These are phyloP conservation scores for Drosophila diplacantha DNA, from an alignment of 2,888 invertebrate species.

Conservation along the genomic window DNA sequence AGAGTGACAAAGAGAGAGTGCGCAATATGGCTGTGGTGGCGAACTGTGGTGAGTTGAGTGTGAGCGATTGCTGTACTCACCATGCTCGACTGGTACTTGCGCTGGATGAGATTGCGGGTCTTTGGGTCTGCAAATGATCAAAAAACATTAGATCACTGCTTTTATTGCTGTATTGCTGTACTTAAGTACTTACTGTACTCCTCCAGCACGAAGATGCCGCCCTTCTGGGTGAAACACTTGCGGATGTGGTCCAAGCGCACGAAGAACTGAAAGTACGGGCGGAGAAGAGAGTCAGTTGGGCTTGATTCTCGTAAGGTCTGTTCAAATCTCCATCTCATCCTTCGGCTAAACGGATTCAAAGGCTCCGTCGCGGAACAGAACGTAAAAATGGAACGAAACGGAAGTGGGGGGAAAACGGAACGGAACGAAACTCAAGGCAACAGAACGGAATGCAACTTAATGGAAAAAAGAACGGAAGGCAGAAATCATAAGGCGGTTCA, in stretches of 20 bases:
- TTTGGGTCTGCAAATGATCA: conserved; percentile 91
- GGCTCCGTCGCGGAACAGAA: conserved; percentile 33
- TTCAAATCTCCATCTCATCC: conserved; percentile 6
- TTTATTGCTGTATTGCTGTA: too few species aligned
- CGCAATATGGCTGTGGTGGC: conserved; percentile 23
- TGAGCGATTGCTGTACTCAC: conserved; percentile 81
- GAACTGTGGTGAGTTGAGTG: conserved; percentile 16
- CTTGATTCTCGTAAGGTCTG: conserved; percentile 1
- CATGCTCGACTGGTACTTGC: conserved; percentile 99
- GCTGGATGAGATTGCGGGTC: conserved; percentile 95
- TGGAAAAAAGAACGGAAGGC: conserved; percentile 21
- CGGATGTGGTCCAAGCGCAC: conserved; percentile 99
- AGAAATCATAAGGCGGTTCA: conserved; percentile 27
- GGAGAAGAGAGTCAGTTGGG: conserved; percentile 27
- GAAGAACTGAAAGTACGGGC: conserved; percentile 92
- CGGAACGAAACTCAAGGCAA: conserved; percentile 28
- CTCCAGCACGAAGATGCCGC: conserved; percentile 99
- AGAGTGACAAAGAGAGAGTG: not conserved
- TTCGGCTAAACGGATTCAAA: conserved; percentile 8
- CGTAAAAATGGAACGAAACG: conserved; percentile 45
- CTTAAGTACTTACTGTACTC: conserved; percentile 95
- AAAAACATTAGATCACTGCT: not conserved
- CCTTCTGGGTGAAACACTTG: conserved; percentile 99
- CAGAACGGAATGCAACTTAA: conserved; percentile 24
- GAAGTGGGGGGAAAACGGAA: conserved; percentile 33